Conservation (phyloP, 2,888 invertebrate genomes). For the Exephanes ischioxanthus region DNA sequence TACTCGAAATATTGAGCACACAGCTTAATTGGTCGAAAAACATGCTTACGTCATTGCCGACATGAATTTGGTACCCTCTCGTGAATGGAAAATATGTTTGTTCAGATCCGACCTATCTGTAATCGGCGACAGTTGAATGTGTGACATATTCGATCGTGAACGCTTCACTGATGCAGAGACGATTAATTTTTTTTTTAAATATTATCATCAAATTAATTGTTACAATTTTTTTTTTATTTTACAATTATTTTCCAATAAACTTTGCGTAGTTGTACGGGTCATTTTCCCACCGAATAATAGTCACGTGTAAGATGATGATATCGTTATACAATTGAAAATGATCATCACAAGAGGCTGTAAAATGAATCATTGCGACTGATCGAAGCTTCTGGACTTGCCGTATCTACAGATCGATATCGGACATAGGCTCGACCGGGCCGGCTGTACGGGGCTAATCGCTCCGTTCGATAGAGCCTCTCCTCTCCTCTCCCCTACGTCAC, state of each 20-base stretch:
- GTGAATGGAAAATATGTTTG: slow-evolving; percentile 2
- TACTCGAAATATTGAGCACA: too few relatives aligned
- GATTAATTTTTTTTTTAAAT: neutral
- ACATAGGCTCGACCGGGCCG: neutral
- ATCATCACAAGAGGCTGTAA: neutral
- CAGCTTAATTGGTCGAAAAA: neutral
- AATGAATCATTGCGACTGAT: neutral
- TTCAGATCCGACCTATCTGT: neutral
- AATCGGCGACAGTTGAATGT: neutral
- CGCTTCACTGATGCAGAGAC: neutral
- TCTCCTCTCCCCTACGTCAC: slow-evolving; percentile 1
- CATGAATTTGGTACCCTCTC: neutral
- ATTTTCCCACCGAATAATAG: neutral
- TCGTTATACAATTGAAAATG: neutral
- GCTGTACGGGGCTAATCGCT: neutral
- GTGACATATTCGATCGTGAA: neutral
- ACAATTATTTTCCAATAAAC: too few relatives aligned
- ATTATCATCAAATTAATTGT: too few relatives aligned
- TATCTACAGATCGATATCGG: slow-evolving; percentile 18
- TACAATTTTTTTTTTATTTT: too few relatives aligned
- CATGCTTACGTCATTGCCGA: neutral
- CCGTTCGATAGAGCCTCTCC: neutral
- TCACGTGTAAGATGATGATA: neutral
- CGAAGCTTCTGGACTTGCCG: neutral
- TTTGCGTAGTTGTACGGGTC: too few relatives aligned